Percentiles rank a stretch among this genome's conserved stretches.
Evolutionary conservation across 2,113 vertebrate genomes (phyloP).

Genomic region (Elephas maximus): DNA sequence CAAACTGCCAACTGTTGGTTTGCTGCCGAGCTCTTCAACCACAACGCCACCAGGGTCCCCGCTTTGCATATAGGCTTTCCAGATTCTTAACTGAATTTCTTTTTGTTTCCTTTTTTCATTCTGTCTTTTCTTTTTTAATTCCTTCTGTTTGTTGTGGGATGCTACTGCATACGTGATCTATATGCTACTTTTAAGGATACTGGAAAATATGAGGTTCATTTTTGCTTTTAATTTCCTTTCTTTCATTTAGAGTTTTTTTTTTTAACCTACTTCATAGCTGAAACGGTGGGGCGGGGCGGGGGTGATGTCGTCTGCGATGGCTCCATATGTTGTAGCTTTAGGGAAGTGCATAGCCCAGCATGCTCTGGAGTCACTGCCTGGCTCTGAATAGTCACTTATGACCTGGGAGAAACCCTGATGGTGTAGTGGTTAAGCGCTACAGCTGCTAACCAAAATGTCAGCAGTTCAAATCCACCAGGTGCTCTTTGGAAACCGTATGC

Average conservation of each 20-base stretch:
- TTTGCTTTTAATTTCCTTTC: neutral
- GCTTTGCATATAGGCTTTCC: neutral
- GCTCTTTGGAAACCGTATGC: no score
- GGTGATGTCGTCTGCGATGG: neutral
- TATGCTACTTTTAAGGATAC: slow-evolving; percentile 17
- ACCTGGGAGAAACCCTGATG: neutral
- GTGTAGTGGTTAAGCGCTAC: no score
- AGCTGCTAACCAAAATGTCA: no score
- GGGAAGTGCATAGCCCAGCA: neutral
- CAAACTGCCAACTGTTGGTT: no score
- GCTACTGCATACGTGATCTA: neutral
- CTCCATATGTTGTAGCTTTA: neutral
- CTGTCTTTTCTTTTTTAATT: neutral
- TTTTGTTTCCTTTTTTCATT: neutral
- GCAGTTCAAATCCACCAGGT: no score
- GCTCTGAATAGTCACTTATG: neutral
- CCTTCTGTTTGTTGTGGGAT: neutral
- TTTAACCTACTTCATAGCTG: neutral
- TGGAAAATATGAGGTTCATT: neutral
- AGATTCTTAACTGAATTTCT: neutral
- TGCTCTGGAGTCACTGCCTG: neutral
- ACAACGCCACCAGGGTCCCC: neutral
- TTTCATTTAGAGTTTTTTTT: neutral
- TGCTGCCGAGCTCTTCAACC: no score
- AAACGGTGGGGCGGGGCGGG: neutral